Evolutionary conservation across 2,797 vertebrate genomes (phyloP).

Genomic region (Strix occidentalis): DNA sequence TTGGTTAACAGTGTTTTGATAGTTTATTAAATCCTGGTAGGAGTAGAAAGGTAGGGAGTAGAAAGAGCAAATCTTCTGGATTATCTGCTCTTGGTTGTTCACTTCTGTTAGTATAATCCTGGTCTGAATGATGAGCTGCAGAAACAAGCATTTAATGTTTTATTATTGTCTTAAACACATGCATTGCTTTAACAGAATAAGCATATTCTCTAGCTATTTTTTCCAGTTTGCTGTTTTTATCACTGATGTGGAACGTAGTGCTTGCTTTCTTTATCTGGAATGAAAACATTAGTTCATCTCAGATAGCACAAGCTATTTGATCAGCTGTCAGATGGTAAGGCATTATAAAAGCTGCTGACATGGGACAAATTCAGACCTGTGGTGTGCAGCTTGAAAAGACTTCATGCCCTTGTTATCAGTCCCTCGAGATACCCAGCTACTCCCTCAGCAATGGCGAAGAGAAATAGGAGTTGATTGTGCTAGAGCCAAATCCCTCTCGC

Average conservation of each 20-base stretch:
- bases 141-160: not conserved
- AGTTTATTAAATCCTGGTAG: constrained; percentile 23
- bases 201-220: not conserved
- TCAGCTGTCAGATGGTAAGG: not conserved
- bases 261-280: constrained; percentile 47
- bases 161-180: not conserved
- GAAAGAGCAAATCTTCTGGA: not conserved
- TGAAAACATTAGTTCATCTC: not conserved
- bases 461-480: not conserved
- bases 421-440: not conserved
- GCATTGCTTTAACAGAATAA: not conserved
- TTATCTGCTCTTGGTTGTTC: constrained; percentile 5
- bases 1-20: constrained; percentile 34
- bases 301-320: constrained; percentile 23
- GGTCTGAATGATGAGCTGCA: not conserved
- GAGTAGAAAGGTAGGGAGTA: not conserved
- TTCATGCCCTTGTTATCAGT: not conserved
- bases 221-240: constrained; percentile 1
- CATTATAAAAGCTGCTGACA: constrained; percentile 33
- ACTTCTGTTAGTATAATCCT: not conserved
- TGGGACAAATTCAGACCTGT: not conserved
- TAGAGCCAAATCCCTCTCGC: not conserved
- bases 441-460: not conserved
- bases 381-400: not conserved
- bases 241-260: not conserved